These are phyloP conservation scores for Nephrotoma flavescens DNA, from an alignment of 2,888 invertebrate species.

Conservation along the genomic window DNA sequence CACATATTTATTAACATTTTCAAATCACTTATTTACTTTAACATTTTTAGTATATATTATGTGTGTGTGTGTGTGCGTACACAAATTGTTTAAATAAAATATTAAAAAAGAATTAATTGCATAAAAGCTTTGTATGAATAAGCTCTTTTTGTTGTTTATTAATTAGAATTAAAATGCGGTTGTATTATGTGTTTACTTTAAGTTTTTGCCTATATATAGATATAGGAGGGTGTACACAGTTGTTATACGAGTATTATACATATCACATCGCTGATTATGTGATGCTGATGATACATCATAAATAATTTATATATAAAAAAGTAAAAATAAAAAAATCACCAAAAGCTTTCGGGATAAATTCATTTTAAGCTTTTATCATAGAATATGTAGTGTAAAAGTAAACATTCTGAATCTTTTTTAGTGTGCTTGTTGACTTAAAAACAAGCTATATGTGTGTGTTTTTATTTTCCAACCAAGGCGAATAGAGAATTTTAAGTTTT, in stretches of 20 bases:
- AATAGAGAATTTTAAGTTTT: not conserved
- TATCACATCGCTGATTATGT: not conserved
- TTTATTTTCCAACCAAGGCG: not conserved
- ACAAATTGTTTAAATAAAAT: not conserved
- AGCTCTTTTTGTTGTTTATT: not conserved
- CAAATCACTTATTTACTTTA: not conserved
- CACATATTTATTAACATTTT: not conserved
- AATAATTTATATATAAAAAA: not conserved
- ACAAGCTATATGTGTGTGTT: not conserved
- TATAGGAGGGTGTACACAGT: not conserved
- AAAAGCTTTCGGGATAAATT: not conserved
- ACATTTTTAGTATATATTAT: not conserved
- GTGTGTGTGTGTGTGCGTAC: not conserved
- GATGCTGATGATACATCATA: not conserved
- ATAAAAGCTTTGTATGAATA: not conserved
- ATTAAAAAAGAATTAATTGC: not conserved
- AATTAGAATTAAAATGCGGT: not conserved
- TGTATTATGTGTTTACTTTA: not conserved
- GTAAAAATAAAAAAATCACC: not conserved
- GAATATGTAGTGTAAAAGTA: not conserved
- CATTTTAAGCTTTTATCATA: not conserved
- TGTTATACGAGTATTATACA: not conserved
- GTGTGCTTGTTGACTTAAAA: not conserved
- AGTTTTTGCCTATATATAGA: not conserved
- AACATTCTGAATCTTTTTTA: not conserved